These are phyloP conservation scores for Mormyrus hasselquistii DNA, from an alignment of 2,797 vertebrate species.

Conservation along the genomic window DNA sequence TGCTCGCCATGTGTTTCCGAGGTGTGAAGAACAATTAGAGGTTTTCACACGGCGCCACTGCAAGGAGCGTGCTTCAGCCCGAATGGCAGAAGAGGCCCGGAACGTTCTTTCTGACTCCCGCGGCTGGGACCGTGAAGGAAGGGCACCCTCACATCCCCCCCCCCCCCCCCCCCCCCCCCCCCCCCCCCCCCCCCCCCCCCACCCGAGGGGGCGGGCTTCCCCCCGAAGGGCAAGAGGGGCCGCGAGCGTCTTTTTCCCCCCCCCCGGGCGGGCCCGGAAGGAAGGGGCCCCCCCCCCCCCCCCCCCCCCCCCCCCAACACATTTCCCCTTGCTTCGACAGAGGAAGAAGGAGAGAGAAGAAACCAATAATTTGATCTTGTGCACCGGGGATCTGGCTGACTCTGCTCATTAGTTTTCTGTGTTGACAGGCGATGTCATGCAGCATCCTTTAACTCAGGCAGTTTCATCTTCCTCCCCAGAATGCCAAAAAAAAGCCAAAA, in stretches of 20 bases:
- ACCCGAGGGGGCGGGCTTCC: too few species aligned
- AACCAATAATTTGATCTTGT: constrained; percentile 30
- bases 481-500: constrained; percentile 2
- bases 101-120: not conserved
- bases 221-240: too few species aligned
- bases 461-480: constrained; percentile 25
- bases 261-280: too few species aligned
- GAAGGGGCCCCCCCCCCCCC: too few species aligned
- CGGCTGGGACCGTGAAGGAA: not conserved
- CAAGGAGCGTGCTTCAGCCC: not conserved
- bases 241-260: too few species aligned
- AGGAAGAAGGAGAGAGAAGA: constrained; percentile 11
- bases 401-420: constrained; percentile 25
- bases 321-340: not conserved
- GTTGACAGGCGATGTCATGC: constrained; percentile 35
- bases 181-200: too few species aligned
- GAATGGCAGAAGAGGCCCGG: not conserved
- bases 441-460: constrained; percentile 25
- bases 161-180: too few species aligned
- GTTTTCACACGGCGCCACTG: not conserved
- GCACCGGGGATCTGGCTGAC: constrained; percentile 31
- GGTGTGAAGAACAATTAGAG: constrained; percentile 27
- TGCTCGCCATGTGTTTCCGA: not conserved
- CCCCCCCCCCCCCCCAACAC: not conserved
- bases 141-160: not conserved